Evolutionary conservation across 2,113 vertebrate species (phyloP).

Genomic region (Ardeotis arabs): DNA sequence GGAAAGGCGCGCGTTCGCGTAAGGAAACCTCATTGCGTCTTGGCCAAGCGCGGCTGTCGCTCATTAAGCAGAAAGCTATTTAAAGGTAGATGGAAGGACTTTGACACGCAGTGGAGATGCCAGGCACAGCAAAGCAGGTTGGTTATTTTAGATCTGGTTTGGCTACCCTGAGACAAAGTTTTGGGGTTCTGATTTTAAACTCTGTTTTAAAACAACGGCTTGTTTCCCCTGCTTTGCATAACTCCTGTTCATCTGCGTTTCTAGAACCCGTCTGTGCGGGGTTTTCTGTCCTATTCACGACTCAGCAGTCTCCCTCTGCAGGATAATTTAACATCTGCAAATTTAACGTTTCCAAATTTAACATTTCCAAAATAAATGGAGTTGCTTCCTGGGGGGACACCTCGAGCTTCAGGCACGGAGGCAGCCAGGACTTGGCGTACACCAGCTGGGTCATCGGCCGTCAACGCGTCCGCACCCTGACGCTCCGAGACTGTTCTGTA

Average conservation of each 20-base stretch:
- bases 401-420: rapidly evolving
- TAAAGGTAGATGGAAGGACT: not conserved
- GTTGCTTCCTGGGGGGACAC: no score
- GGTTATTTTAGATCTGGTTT: not conserved
- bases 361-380: no score
- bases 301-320: slow-evolving; percentile 2
- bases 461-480: not conserved
- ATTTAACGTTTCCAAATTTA: no score
- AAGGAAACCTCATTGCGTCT: not conserved
- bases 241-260: not conserved
- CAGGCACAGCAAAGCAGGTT: not conserved
- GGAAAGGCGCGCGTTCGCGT: not conserved
- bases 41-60: not conserved
- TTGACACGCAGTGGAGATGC: not conserved
- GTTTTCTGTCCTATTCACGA: not conserved
- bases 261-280: rapidly evolving
- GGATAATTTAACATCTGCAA: not conserved
- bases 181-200: not conserved
- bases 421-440: rapidly evolving
- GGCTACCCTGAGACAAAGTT: not conserved
- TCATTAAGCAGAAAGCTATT: not conserved
- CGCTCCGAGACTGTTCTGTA: rapidly evolving
- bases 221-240: not conserved
- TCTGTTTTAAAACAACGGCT: not conserved
- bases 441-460: rapidly evolving